Evolutionary conservation across 2,113 vertebrate species (phyloP).

Genomic region (Macrotis lagotis): DNA sequence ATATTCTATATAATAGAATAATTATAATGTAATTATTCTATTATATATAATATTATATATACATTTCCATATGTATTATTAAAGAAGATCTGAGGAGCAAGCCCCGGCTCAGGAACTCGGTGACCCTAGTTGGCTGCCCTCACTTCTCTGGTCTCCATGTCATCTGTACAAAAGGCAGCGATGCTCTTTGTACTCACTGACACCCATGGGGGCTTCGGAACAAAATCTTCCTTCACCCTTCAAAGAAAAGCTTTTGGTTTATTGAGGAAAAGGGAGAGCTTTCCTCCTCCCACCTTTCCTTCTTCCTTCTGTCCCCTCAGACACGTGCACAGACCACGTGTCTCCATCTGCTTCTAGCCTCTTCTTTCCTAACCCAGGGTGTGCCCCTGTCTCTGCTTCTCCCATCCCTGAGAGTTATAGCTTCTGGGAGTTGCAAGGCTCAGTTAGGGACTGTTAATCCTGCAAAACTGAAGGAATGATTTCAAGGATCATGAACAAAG

Average conservation of each 20-base stretch:
- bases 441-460: not conserved
- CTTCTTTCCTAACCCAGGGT: not conserved
- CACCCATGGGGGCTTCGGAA: not conserved
- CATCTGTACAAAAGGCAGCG: not conserved
- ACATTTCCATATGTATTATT: too few species aligned
- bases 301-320: not conserved
- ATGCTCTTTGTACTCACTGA: not conserved
- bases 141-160: not conserved
- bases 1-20: too few species aligned
- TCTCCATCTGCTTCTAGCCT: not conserved
- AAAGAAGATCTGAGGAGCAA: too few species aligned
- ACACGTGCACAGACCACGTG: not conserved
- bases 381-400: not conserved
- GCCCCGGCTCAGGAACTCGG: too few species aligned
- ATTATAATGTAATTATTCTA: too few species aligned
- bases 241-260: not conserved
- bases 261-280: not conserved
- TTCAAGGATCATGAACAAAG: not conserved
- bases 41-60: too few species aligned
- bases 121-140: not conserved
- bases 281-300: not conserved
- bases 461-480: not conserved
- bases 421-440: not conserved
- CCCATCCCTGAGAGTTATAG: too few species aligned
- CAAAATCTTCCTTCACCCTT: not conserved